These are phyloP conservation scores for Serranus cabrilla DNA, from an alignment of 2,797 vertebrate species.

Conservation along the genomic window DNA sequence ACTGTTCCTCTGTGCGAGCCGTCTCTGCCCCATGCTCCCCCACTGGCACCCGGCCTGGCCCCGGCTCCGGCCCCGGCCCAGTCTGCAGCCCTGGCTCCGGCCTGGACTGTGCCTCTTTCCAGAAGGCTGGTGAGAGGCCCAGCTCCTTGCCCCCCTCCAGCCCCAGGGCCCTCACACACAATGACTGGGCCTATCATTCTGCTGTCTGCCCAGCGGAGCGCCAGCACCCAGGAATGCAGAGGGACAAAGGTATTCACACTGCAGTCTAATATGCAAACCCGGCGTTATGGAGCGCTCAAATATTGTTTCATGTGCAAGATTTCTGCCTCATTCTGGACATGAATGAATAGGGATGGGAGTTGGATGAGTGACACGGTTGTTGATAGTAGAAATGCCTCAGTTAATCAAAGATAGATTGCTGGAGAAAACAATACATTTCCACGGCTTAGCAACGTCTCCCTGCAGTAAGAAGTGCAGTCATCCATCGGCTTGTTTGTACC, in stretches of 20 bases:
- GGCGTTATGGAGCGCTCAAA: conserved; percentile 30
- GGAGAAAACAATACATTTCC: conserved; percentile 18
- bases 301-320: conserved; percentile 50
- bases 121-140: conserved; percentile 80
- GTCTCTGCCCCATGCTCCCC: conserved; percentile 82
- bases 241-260: conserved; percentile 82
- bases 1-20: conserved; percentile 58
- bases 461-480: conserved; percentile 1
- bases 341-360: conserved; percentile 15
- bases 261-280: conserved; percentile 31
- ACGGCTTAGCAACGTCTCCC: neutral
- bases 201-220: conserved; percentile 76
- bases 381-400: conserved; percentile 26
- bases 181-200: conserved; percentile 81
- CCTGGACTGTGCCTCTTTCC: conserved; percentile 70
- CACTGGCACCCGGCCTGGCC: conserved; percentile 71
- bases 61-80: conserved; percentile 49
- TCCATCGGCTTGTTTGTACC: conserved; percentile 5
- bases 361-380: conserved; percentile 21
- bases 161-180: conserved; percentile 81
- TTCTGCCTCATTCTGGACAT: conserved; percentile 21
- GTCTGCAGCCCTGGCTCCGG: conserved; percentile 61
- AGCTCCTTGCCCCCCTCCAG: conserved; percentile 84
- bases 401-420: conserved; percentile 11
- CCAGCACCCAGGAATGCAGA: conserved; percentile 79